A percentile compares a stretch with the other conserved stretches of the same genome.
phyloP scores from a whole-genome alignment of 2,797 vertebrate genomes.

The Molossus alvarezi region DNA sequence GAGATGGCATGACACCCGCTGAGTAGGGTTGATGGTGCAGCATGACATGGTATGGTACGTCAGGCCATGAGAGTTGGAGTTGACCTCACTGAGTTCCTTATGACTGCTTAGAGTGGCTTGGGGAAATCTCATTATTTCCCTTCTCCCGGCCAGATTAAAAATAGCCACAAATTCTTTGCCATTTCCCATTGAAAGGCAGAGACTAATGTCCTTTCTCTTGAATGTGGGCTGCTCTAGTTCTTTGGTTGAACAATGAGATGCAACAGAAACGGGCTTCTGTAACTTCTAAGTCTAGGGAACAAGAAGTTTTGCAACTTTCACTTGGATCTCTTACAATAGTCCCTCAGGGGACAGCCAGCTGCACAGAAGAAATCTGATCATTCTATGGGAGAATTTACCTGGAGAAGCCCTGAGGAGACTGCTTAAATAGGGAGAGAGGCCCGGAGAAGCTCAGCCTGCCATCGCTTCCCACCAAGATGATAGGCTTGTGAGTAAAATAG shows the following conservation, averaged over 20 bases:
- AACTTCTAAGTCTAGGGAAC: background rate
- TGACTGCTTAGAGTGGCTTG: background rate
- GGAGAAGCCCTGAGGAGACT: background rate
- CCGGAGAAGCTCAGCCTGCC: background rate
- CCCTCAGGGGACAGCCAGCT: background rate
- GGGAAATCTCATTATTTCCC: background rate
- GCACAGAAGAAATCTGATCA: background rate
- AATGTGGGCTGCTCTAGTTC: background rate
- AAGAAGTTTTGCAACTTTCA: background rate
- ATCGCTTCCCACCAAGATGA: background rate
- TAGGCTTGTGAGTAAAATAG: background rate
- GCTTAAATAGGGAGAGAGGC: background rate
- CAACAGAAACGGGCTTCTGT: background rate
- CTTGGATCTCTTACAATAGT: background rate
- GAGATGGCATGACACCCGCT: background rate
- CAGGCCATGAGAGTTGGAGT: background rate
- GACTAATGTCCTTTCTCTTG: background rate
- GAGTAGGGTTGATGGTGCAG: background rate
- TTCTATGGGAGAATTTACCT: background rate
- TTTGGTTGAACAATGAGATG: background rate
- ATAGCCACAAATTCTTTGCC: background rate
- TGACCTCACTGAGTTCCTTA: conserved; percentile 19
- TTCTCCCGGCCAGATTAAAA: background rate
- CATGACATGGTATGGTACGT: background rate
- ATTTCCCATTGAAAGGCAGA: background rate